phyloP scores from a whole-genome alignment of 2,888 invertebrate species.

The Rhopalosiphum nymphaeae region DNA sequence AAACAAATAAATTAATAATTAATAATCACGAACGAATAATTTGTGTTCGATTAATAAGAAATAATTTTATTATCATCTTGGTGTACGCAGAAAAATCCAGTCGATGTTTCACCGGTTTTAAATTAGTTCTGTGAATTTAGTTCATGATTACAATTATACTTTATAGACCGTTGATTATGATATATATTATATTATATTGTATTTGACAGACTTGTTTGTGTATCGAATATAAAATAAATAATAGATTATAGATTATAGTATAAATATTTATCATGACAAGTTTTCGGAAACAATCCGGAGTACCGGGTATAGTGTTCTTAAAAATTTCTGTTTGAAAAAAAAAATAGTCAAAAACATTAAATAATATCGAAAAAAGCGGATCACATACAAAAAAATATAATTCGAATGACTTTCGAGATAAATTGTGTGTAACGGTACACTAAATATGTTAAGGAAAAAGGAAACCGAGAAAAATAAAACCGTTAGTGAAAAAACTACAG shows the following conservation, averaged over 20 bases:
- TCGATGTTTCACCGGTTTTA: neutral
- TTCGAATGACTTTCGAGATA: neutral
- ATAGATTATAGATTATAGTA: too few species aligned
- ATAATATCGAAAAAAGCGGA: neutral
- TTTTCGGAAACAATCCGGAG: neutral
- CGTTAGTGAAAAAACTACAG: neutral
- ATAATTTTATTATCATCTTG: neutral
- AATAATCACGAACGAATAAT: neutral
- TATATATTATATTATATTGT: neutral
- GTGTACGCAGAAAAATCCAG: neutral
- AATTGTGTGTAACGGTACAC: neutral
- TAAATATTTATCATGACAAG: neutral
- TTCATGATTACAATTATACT: neutral
- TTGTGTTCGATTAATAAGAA: neutral
- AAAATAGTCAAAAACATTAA: neutral
- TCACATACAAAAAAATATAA: neutral
- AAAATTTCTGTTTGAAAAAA: neutral
- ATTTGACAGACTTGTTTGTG: neutral
- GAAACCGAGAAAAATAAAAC: neutral
- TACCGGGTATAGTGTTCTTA: neutral
- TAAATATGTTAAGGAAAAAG: neutral
- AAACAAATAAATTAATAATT: neutral
- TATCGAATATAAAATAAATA: neutral
- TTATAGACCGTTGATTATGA: neutral
- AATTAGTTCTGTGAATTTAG: neutral